These are phyloP conservation scores for Autographa pulchrina DNA, from an alignment of 2,888 invertebrate genomes.

Conservation along the genomic window DNA sequence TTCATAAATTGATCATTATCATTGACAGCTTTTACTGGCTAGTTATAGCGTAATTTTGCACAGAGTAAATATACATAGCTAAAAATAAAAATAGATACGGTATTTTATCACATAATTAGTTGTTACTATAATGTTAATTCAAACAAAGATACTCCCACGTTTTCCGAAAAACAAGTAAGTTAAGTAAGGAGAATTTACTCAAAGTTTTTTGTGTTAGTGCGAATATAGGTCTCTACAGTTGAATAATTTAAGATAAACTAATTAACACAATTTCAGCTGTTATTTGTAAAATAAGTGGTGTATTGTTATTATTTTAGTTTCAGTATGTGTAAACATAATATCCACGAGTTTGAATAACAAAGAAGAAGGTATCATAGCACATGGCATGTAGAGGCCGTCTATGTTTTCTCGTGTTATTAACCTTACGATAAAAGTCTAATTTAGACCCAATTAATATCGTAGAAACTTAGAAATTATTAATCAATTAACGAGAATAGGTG, in stretches of 20 bases:
- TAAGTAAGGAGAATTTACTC: no score
- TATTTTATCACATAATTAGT: no score
- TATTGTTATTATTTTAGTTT: neutral
- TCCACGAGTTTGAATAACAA: no score
- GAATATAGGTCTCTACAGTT: no score
- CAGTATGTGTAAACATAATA: neutral
- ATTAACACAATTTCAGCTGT: neutral
- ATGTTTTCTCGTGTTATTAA: neutral
- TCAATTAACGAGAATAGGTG: no score
- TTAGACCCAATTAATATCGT: neutral
- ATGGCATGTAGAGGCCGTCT: neutral
- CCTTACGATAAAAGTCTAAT: neutral
- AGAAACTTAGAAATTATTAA: neutral
- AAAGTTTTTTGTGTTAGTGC: neutral
- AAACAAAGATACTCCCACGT: neutral
- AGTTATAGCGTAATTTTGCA: neutral
- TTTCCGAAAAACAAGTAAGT: no score
- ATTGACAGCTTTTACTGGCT: neutral
- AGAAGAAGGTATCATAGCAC: neutral
- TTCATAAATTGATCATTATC: conserved; percentile 11
- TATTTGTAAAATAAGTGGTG: neutral
- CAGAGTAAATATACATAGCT: no score
- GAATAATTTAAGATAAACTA: neutral
- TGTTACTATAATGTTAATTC: neutral
- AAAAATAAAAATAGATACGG: no score